A percentile compares a stretch with the other conserved stretches of the same genome.
These are phyloP conservation scores for Cygnus buccinator DNA, from an alignment of 2,113 vertebrate genomes.

Conservation along the genomic window DNA sequence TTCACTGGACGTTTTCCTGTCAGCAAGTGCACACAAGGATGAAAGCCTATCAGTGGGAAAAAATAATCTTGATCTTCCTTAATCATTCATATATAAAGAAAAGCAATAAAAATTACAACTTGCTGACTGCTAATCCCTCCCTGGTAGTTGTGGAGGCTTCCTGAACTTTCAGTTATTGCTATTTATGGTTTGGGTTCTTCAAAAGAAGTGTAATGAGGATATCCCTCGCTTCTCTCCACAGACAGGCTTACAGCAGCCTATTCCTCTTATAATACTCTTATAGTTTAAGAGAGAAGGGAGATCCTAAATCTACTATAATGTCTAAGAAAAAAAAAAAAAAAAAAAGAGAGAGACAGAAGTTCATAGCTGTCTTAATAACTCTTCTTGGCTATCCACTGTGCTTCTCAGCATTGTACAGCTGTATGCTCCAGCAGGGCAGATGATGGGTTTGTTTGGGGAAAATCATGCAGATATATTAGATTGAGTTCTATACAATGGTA, in stretches of 20 bases:
- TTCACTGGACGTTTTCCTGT: not conserved
- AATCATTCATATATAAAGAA: constrained; percentile 9
- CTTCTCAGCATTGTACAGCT: not conserved
- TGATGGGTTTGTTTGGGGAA: constrained; percentile 33
- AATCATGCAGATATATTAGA: not conserved
- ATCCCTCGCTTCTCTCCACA: not conserved
- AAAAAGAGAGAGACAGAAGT: too few relatives aligned
- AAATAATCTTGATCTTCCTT: not conserved
- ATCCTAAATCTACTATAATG: not conserved
- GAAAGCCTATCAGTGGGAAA: not conserved
- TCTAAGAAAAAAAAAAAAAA: not conserved
- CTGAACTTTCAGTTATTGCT: not conserved
- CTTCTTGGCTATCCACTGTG: not conserved
- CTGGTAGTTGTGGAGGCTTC: not conserved
- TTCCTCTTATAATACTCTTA: not conserved
- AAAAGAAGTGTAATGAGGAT: not conserved
- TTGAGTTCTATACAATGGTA: not conserved
- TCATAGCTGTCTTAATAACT: not conserved
- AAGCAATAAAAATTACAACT: constrained; percentile 17
- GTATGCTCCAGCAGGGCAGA: not conserved
- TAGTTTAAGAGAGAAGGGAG: not conserved
- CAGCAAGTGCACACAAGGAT: not conserved
- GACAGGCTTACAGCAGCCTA: not conserved
- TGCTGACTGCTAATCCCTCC: not conserved
- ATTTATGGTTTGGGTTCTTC: not conserved